Base-by-base conservation (phyloP, 2,888 invertebrate genomes). In the Coenonympha glycerion region DNA sequence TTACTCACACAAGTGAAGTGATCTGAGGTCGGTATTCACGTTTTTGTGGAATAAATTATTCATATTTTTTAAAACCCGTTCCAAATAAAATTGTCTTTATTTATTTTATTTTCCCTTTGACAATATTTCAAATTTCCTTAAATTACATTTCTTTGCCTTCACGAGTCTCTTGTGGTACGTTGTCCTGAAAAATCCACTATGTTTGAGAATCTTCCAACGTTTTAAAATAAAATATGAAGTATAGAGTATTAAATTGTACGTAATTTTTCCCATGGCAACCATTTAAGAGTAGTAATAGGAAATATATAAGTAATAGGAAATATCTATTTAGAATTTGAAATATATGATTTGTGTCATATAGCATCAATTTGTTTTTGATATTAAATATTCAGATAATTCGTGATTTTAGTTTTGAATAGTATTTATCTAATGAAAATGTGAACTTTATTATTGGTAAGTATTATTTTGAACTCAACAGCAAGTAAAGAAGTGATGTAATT, bases 21-120 rank as follows among this genome's bases (percentile, higher is more conserved):
- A n/a, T n/a, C n/a, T n/a, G n/a, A n/a, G n/a, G n/a, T n/a, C n/a
- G n/a, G n/a, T n/a, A n/a, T n/a, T n/a, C n/a, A n/a, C n/a, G n/a
- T n/a, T n/a, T n/a, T n/a, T n/a, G n/a, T n/a, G n/a, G n/a, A n/a
- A n/a, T n/a, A n/a, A n/a, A n/a, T n/a, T n/a, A n/a, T n/a, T n/a
- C n/a, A n/a, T n/a, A 6, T 33, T 16, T 33, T 33, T 16, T 3
- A 33, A 16, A 16, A 16, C 8, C 8, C 9, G 15, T 16, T 9
- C 6, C 33, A 9, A 33, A 9, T 33, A 16, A 6, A 16, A 1
- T 33, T 33, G 31, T 31, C 16, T 33, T 9, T 16, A 16, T 3
- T 11, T 19, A 19, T 39, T 39, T 39, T 39, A 16, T 39, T 24
- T 15, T 39, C 2, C 39, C 39, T 39, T 39, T 39, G 39, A 24